phyloP scores from a whole-genome alignment of 92 coral and sea anemone genomes.

The Muricea muricata region DNA sequence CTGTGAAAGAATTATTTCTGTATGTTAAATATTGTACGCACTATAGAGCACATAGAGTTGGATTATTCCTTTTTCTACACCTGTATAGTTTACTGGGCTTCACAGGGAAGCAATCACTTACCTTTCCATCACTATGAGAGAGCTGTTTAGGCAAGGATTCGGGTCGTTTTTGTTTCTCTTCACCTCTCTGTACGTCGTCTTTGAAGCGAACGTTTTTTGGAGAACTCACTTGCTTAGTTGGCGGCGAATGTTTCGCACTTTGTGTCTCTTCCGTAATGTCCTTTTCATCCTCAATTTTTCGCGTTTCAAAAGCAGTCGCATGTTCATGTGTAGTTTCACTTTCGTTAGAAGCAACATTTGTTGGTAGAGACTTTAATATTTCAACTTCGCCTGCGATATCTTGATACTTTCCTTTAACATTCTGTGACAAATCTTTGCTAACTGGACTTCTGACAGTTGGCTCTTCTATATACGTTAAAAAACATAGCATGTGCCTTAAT shows the following conservation, averaged over 20 bases:
- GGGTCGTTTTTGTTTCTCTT: slow-evolving; percentile 15
- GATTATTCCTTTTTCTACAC: too few species aligned
- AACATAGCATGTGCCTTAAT: too few species aligned
- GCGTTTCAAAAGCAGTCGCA: not conserved
- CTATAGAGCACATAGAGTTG: too few species aligned
- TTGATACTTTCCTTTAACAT: not conserved
- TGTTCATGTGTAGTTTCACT: not conserved
- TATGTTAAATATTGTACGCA: too few species aligned
- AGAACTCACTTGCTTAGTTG: slow-evolving; percentile 11
- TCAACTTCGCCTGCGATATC: not conserved
- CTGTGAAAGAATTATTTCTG: too few species aligned
- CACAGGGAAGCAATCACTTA: too few species aligned
- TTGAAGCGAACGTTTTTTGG: slow-evolving; percentile 43
- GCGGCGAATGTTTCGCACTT: not conserved
- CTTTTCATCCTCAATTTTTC: not conserved
- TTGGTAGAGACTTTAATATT: not conserved
- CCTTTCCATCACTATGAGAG: slow-evolving; percentile 69
- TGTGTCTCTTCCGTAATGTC: not conserved
- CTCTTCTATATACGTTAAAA: not conserved
- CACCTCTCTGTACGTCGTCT: slow-evolving; percentile 4
- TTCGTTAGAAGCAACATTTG: not conserved
- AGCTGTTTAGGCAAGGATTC: slow-evolving; percentile 48
- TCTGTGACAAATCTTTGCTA: not conserved
- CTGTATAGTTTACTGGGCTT: too few species aligned
- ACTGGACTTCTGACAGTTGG: not conserved